A percentile compares a stretch with the other conserved stretches of the same genome.
Evolutionary conservation across 1,140 invertebrate species (phyloP).

Genomic region (Fopius arisanus): DNA sequence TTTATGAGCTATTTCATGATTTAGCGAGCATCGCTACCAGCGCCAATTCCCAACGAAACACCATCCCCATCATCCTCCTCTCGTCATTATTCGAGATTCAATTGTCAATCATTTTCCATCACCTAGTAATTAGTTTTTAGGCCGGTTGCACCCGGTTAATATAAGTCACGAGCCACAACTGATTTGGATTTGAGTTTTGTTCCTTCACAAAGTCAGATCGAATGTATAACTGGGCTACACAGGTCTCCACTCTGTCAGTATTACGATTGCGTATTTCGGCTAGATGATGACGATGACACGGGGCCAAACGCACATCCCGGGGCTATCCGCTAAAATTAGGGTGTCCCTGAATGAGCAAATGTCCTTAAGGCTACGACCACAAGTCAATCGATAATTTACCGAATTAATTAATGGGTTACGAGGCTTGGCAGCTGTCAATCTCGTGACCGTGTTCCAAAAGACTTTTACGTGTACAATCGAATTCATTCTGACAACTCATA

Average conservation of each 20-base stretch:
- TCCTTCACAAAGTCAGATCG: constrained; percentile 32
- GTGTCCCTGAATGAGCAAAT: constrained; percentile 58
- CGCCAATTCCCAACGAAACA: constrained; percentile 4
- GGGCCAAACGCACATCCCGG: constrained; percentile 36
- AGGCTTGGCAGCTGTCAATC: constrained; percentile 33
- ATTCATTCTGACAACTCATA: too few species aligned
- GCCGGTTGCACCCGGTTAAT: not conserved
- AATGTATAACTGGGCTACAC: constrained; percentile 28
- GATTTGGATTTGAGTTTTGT: constrained; percentile 8
- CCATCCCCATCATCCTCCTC: not conserved
- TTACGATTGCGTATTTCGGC: constrained; percentile 14
- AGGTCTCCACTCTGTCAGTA: not conserved
- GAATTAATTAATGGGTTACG: constrained; percentile 51
- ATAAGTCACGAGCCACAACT: constrained; percentile 15
- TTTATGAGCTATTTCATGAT: not conserved
- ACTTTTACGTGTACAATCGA: too few species aligned
- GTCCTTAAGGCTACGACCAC: constrained; percentile 51
- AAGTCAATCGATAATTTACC: constrained; percentile 51
- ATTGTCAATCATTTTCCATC: constrained; percentile 11
- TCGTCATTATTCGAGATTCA: not conserved
- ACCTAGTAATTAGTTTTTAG: not conserved
- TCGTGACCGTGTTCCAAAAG: not conserved
- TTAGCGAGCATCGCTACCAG: constrained; percentile 18
- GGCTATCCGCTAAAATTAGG: constrained; percentile 64
- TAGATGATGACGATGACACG: not conserved